Evolutionary conservation across 2,797 vertebrate genomes (phyloP), one percentile per base, ranked within the genome.

Genomic region (Florisuga fusca): DNA sequence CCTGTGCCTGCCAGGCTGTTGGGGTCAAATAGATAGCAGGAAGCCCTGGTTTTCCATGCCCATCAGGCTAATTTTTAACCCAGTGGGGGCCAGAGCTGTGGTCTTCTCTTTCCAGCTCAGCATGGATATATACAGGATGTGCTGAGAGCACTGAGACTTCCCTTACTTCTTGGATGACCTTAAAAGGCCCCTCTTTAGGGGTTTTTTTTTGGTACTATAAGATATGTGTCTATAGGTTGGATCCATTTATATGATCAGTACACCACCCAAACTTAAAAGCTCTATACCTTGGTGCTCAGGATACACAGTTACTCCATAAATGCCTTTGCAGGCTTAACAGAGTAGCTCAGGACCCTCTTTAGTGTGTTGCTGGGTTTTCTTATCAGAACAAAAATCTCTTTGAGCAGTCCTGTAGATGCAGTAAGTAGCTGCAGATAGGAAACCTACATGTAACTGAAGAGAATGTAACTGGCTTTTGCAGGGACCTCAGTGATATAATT

Each of bases 1-100:
- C 79, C 55, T 51, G 90, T 92, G 91, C 93, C 97, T 94, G 89
- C 85, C 92, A 72, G 94, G 85, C 67, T 82, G 73, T 41, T 82
- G 45, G 21, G 21, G 80, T 77, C 89, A 64, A 31, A 25, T 13
- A 71, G 86, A 79, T 77, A 89, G 80, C 83, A 92, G 93, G 91
- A 83, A 95, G 48, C 96, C 83, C 89, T 84, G 84, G 64, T 77
- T 95, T 77, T 76, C 79, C 23, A 0, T 89, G 75, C 46, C 57
- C 79, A 12, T 51, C 10, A 4, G 58, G 48, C 86, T 63, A 14
- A 57, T 58, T 78, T 88, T 97, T 96, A 95, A 96, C 94, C 45
- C 45, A 2, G 4, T 93, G 59, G 25, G 20, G 25, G 55, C 41
- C 58, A 81, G 85, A 19, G 10, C 10, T 1, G 5, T 31, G 93